Percentiles rank a stretch among this genome's conserved stretches.
Conservation (phyloP, 2,888 invertebrate species). For the Piscicola geometra region DNA sequence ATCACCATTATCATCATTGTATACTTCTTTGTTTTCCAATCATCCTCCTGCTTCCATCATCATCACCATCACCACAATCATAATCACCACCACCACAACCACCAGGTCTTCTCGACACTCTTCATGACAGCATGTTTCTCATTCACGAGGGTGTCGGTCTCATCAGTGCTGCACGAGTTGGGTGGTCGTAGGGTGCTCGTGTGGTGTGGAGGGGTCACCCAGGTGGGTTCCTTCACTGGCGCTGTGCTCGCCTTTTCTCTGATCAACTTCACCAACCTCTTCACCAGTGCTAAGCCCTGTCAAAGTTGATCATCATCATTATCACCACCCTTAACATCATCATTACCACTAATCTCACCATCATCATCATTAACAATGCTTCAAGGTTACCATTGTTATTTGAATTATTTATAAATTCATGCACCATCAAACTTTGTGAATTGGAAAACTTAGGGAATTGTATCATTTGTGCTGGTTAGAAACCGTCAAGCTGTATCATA, state of each 20-base stretch:
- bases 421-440: too few relatives aligned
- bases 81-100: background rate
- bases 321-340: too few relatives aligned
- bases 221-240: constrained; percentile 72
- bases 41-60: too few relatives aligned
- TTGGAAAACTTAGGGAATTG: too few relatives aligned
- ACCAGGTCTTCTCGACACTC: constrained; percentile 63
- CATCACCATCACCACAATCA: background rate
- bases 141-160: constrained; percentile 74
- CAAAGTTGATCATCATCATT: too few relatives aligned
- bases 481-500: too few relatives aligned
- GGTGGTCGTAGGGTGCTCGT: constrained; percentile 71
- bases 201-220: constrained; percentile 71
- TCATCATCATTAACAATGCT: background rate
- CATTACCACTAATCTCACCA: too few relatives aligned
- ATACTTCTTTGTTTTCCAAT: background rate
- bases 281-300: constrained; percentile 34
- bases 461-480: too few relatives aligned
- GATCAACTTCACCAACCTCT: constrained; percentile 61
- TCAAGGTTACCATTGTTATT: background rate
- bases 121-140: constrained; percentile 66
- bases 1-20: background rate
- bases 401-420: background rate
- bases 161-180: constrained; percentile 65
- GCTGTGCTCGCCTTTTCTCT: constrained; percentile 68